Conservation (phyloP, 2,888 invertebrate genomes). For the Mythimna pallens region DNA sequence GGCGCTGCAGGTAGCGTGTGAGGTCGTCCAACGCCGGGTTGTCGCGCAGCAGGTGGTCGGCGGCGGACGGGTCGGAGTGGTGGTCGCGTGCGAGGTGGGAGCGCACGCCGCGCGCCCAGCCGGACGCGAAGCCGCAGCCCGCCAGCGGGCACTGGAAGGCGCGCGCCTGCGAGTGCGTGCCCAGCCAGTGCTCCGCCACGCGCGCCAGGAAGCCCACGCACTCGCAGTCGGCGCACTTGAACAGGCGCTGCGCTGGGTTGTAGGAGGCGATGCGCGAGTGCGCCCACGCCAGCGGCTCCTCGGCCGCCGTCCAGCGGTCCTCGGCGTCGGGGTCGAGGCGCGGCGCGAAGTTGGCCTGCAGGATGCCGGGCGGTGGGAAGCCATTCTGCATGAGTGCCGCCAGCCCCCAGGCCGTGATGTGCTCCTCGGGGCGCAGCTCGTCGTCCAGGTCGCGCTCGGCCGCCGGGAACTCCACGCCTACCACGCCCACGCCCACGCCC, state of each 20-base stretch:
- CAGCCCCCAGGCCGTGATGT: conserved; percentile 93
- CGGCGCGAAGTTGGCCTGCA: conserved; percentile 91
- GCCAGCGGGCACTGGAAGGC: conserved; percentile 92
- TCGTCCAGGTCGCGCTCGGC: conserved; percentile 88
- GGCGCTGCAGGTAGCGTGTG: conserved; percentile 92
- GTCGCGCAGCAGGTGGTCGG: conserved; percentile 92
- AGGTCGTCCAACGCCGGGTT: conserved; percentile 94
- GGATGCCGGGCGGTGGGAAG: conserved; percentile 92
- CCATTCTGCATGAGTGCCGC: conserved; percentile 95
- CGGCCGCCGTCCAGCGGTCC: conserved; percentile 93
- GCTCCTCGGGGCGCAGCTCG: conserved; percentile 93
- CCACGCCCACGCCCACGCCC: conserved; percentile 78
- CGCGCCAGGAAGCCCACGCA: conserved; percentile 94
- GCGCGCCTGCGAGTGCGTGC: conserved; percentile 92
- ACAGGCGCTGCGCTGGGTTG: conserved; percentile 94
- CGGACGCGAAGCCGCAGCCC: conserved; percentile 94
- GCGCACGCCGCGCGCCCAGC: conserved; percentile 94
- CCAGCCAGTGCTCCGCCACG: conserved; percentile 95
- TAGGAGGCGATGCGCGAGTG: conserved; percentile 95
- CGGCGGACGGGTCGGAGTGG: conserved; percentile 92
- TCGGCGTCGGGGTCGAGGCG: conserved; percentile 87
- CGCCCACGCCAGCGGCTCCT: conserved; percentile 93
- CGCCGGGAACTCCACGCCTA: conserved; percentile 86
- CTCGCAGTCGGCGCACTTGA: conserved; percentile 94
- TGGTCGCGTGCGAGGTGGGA: conserved; percentile 94